Evolutionary conservation across 1,140 invertebrate species (phyloP), one percentile per base, ranked within the genome.

Genomic region (Oedothorax gibbosus): DNA sequence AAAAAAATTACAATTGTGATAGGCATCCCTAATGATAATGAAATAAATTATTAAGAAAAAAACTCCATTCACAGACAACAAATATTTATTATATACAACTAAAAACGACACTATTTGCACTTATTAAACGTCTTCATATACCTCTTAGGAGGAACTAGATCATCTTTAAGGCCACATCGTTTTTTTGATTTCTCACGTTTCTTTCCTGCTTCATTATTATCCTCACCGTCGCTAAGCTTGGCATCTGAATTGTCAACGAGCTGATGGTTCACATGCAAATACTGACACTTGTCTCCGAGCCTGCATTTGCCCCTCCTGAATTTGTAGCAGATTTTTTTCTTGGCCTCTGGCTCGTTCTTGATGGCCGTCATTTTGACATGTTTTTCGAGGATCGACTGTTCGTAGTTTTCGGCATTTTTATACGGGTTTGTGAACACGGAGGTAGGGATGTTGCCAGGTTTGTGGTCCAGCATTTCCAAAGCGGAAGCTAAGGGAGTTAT

Each of bases 251-350:
- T 21, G 62, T 50, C 35, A 49, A 68, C 21, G 15, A 35, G 18
- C 15, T 7, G 21, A 7, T 71, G 18, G 57, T 75, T 80, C 88
- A 97, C 96, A 90, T 98, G 97, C 4, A 95, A 96, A 91, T 94
- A 98, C 81, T 95, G 95, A 89, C 97, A 98, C 86, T 96, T 97
- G 87, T 96, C 95, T 7, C 96, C 96, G 91, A 97, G 97, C 54
- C 95, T 92, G 89, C 97, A 98, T 20, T 94, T 92, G 8, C 97
- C 96, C 90, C 96, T 97, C 35, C 95, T 92, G 89, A 96, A 97
- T 91, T 97, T 98, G 94, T 95, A 98, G 89, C 97, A 98, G 57
- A 98, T 95, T 90, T 96, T 96, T 87, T 94, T 95, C 92, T 88
- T 94, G 93, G 75, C 87, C 94, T 92, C 91, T 94, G 91, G 90